A percentile compares a stretch with the other conserved stretches of the same genome.
phyloP scores from a whole-genome alignment of 1,140 invertebrate genomes.

The Drosophila baimaii region DNA sequence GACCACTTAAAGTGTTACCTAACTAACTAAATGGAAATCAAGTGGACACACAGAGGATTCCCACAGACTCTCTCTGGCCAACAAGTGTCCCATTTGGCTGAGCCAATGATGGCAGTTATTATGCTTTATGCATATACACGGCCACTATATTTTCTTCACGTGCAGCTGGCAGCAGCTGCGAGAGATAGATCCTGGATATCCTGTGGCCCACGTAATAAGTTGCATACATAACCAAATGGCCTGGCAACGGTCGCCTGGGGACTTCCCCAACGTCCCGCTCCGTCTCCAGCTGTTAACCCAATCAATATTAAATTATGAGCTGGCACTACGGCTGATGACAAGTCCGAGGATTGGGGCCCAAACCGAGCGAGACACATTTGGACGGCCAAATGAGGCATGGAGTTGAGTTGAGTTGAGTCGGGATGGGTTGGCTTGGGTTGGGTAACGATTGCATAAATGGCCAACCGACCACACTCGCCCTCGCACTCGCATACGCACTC shows the following conservation, averaged over 20 bases:
- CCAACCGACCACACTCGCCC: constrained; percentile 23
- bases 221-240: constrained; percentile 48
- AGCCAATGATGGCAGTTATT: constrained; percentile 13
- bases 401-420: constrained; percentile 17
- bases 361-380: constrained; percentile 54
- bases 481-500: constrained; percentile 5
- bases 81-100: constrained; percentile 39
- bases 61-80: background rate
- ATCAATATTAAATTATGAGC: constrained; percentile 67
- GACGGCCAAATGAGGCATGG: constrained; percentile 41
- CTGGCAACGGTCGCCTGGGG: constrained; percentile 19
- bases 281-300: constrained; percentile 40
- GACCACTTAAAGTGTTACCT: constrained; percentile 6
- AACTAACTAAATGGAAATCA: background rate
- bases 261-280: background rate
- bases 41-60: background rate
- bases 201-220: constrained; percentile 41
- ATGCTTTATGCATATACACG: background rate
- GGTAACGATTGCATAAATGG: constrained; percentile 32
- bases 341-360: constrained; percentile 32
- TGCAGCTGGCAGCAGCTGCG: constrained; percentile 34
- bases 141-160: constrained; percentile 20
- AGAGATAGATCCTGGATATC: constrained; percentile 9
- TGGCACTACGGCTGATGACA: constrained; percentile 27
- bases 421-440: no score